Evolutionary conservation across 1,140 invertebrate genomes (phyloP).

Genomic region (Neodiprion virginianus): DNA sequence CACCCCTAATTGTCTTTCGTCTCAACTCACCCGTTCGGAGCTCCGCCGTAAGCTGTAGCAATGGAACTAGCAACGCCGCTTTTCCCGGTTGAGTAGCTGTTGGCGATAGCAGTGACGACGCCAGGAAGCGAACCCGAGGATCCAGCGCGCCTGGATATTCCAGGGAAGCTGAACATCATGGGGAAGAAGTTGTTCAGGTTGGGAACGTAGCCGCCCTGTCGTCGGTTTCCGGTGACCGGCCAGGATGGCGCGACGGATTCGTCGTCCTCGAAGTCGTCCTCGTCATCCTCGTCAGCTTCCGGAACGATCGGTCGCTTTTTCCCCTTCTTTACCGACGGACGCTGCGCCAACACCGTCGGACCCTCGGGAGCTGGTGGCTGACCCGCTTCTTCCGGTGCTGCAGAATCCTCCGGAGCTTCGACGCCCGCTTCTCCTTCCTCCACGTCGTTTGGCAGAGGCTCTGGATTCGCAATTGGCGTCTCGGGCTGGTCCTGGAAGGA

Average conservation of each 20-base stretch:
- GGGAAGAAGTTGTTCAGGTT: constrained; percentile 55
- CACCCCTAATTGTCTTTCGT: neutral
- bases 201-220: constrained; percentile 35
- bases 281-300: constrained; percentile 37
- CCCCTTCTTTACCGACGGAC: constrained; percentile 30
- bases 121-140: constrained; percentile 41
- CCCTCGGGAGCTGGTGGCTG: neutral
- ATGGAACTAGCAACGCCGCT: constrained; percentile 63
- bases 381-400: constrained; percentile 26
- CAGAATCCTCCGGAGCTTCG: neutral
- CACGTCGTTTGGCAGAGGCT: neutral
- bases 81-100: constrained; percentile 62
- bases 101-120: constrained; percentile 60
- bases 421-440: constrained; percentile 16
- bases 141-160: constrained; percentile 29
- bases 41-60: constrained; percentile 60
- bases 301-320: constrained; percentile 35
- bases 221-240: constrained; percentile 43
- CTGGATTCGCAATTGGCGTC: neutral
- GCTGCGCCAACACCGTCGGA: neutral
- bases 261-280: constrained; percentile 44
- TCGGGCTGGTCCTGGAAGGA: constrained; percentile 6
- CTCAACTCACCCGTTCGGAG: constrained; percentile 40
- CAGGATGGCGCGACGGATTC: constrained; percentile 32
- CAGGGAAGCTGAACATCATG: constrained; percentile 55